Base-by-base conservation (phyloP, 2,797 vertebrate species). In the Notamacropus eugenii region DNA sequence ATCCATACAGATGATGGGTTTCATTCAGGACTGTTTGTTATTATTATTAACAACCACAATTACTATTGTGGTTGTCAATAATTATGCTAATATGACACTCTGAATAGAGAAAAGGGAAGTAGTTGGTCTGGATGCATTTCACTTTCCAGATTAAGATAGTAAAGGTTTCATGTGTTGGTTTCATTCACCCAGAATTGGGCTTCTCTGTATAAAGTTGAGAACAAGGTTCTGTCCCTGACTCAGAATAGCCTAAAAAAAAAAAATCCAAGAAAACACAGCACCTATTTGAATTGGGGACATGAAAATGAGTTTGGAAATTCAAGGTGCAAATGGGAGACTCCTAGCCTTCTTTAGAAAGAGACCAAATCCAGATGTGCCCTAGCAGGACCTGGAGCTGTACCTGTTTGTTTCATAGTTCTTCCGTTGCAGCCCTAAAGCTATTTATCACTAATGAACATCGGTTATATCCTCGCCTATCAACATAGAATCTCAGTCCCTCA, bases 241-340 rank as follows among this genome's bases (percentile, higher is more conserved):
- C 11, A 27, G n/a, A 28, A 0, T 1, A 0, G 3, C 28, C 28
- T 62, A 14, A 62, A 57, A 55, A 55, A 55, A 16, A 12, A n/a
- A 46, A 82, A 46, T 46, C 10, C 74, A 11, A 50, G 40, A 87
- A 87, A 87, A 8, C 40, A 87, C 40, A 87, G 24, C 24, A 82
- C 74, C 22, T 82, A 24, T 46, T 82, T 82, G 19, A 50, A 87
- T 46, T 87, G 0, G 4, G 2, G 46, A 28, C 56, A 58, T 92
- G 11, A 54, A 4, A 1, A 91, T 55, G 34, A 91, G 4, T 54
- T 31, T 5, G 52, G 13, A 54, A 46, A 55, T 55, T 55, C 29
- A 55, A 62, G 59, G 55, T 55, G 50, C 59, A 92, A 93, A 94
- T 57, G 9, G 0, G 92, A 90, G 27, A 90, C 46, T 29, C n/a